Conservation (phyloP, 92 coral and sea anemone genomes). For the Isaurus tuberculatus region DNA sequence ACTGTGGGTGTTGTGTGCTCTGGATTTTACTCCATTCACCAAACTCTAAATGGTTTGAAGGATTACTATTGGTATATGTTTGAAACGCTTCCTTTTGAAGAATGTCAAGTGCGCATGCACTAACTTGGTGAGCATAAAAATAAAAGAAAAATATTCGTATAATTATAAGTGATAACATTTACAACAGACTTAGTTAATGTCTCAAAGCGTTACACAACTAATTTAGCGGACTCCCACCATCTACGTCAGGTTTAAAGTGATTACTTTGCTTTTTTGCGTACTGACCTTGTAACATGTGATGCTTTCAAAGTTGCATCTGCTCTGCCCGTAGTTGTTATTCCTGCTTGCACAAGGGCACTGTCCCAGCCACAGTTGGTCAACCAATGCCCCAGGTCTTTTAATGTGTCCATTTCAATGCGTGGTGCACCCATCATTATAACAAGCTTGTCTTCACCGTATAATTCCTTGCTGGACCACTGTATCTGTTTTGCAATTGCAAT, state of each 20-base stretch:
- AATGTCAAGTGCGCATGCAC: too few relatives aligned
- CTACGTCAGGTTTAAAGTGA: neutral
- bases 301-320: constrained; percentile 57
- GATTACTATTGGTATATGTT: too few relatives aligned
- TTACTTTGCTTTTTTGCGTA: neutral
- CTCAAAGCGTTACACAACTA: too few relatives aligned
- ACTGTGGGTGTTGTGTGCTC: neutral
- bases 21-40: too few relatives aligned
- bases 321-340: constrained; percentile 56
- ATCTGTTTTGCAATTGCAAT: neutral
- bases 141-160: too few relatives aligned
- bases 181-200: too few relatives aligned
- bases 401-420: constrained; percentile 54
- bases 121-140: too few relatives aligned
- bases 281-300: constrained; percentile 25
- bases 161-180: too few relatives aligned
- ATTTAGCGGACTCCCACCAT: too few relatives aligned
- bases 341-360: constrained; percentile 57
- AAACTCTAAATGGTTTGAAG: too few relatives aligned
- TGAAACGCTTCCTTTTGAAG: too few relatives aligned
- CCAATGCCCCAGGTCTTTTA: constrained; percentile 59
- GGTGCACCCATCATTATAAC: constrained; percentile 62
- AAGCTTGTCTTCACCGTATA: constrained; percentile 24
- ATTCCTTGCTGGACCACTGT: neutral
- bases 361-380: constrained; percentile 59